Base-by-base conservation (phyloP, 2,113 vertebrate genomes). In the Prunella fulvescens region DNA sequence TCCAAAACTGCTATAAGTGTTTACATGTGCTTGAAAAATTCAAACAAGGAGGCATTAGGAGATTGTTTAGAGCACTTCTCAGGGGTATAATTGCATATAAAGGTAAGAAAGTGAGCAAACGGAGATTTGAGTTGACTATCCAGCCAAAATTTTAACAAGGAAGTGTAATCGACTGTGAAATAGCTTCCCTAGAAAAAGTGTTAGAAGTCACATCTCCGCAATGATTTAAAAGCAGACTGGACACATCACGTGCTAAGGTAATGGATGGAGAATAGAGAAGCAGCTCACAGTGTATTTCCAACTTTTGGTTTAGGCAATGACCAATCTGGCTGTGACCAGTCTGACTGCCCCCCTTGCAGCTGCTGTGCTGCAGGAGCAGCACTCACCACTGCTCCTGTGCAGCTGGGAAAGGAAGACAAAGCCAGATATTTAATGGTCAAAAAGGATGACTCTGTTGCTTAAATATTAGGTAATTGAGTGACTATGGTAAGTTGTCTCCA, bases 161-260 rank as follows among this genome's bases (percentile, higher is more conserved):
- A 64, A 10, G 2, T 96, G 89, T 96, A 95, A 96, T 61, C 82
- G 70, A 82, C 92, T 97, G 94, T 92, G 92, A 97, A 97, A 97
- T 94, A 96, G 76, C 92, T 96, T 96, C 54, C 57, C 81, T 39
- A 61, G 87, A 79, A 92, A 83, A 89, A 84, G 76, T 78, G 82
- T 77, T 84, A 88, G 69, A 84, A 95, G 86, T 80, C 87, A 84
- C 70, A 86, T 92, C 73, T 86, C 82, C 86, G 45, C 87, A 88
- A 94, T 82, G 47, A 96, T 96, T 95, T 95, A 90, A 86, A 94
- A 95, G 85, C 61, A 92, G 87, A 76, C 61, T 1, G 4, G 89
- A 88, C 79, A 80, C 10, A 37, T 35, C 92, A 88, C 0, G 3
- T 92, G 70, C 10, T 24, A 40, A 62, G 16, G 40, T 48, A 95